Conservation (phyloP, 1,140 invertebrate genomes). For the Campoletis sonorensis region DNA sequence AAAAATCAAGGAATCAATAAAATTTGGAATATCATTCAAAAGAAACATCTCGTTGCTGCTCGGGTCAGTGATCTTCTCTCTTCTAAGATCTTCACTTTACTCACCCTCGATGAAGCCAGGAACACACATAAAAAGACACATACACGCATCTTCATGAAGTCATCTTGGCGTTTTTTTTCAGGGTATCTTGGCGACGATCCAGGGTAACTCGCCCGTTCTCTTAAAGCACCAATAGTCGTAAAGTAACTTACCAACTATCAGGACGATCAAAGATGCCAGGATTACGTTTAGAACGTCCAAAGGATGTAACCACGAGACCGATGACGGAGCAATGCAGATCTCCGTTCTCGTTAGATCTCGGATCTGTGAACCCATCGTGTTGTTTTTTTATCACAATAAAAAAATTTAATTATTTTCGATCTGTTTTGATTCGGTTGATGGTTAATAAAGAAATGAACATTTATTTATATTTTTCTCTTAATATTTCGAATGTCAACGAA, state of each 20-base stretch:
- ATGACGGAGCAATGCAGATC: constrained; percentile 79
- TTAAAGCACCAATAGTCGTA: constrained; percentile 90
- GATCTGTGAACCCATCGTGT: constrained; percentile 77
- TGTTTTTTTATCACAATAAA: constrained; percentile 6
- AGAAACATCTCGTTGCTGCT: neutral
- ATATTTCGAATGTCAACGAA: too few relatives aligned
- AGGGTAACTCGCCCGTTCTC: constrained; percentile 86
- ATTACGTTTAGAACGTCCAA: constrained; percentile 85
- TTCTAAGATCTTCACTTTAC: neutral
- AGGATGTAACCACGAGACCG: constrained; percentile 77
- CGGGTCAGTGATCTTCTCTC: neutral
- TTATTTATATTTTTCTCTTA: too few relatives aligned
- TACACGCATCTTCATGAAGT: constrained; percentile 14
- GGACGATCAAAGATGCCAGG: constrained; percentile 81
- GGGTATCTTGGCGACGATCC: constrained; percentile 86
- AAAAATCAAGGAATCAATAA: neutral
- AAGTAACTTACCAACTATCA: constrained; percentile 84
- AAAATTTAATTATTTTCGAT: neutral
- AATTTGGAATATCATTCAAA: constrained; percentile 34
- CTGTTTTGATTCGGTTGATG: neutral
- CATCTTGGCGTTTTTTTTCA: constrained; percentile 63
- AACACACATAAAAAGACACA: neutral
- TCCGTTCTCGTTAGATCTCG: constrained; percentile 81
- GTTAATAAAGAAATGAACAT: too few relatives aligned
- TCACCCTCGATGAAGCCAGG: neutral